phyloP scores from a whole-genome alignment of 1,140 invertebrate genomes.

The Rhopalosiphum padi region DNA sequence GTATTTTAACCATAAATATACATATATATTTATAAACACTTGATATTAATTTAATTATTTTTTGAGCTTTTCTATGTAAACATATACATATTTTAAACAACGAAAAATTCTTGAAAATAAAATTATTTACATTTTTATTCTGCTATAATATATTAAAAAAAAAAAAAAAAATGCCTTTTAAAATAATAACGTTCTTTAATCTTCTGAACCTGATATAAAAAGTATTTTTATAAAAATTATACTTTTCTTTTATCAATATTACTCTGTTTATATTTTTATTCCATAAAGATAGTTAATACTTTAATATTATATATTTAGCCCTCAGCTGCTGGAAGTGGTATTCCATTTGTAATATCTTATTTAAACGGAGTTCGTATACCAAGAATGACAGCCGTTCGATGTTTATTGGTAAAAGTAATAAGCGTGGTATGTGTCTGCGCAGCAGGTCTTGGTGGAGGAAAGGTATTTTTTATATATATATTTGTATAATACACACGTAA shows the following conservation, averaged over 20 bases:
- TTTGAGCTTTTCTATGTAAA: not conserved
- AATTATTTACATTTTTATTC: not conserved
- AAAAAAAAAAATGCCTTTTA: not conserved
- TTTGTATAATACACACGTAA: too few relatives aligned
- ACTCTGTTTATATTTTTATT: not conserved
- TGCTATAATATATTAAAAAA: not conserved
- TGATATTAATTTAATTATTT: not conserved
- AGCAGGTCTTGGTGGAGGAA: constrained; percentile 95
- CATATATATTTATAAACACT: not conserved
- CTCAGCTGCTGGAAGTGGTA: constrained; percentile 95
- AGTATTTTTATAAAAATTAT: not conserved
- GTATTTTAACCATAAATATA: not conserved
- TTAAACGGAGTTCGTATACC: constrained; percentile 97
- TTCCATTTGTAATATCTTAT: constrained; percentile 98
- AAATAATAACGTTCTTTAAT: not conserved
- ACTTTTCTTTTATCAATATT: not conserved
- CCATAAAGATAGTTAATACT: not conserved
- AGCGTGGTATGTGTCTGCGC: constrained; percentile 94
- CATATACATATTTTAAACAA: not conserved
- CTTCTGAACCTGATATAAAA: not conserved
- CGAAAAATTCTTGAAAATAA: not conserved
- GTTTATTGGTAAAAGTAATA: constrained; percentile 87
- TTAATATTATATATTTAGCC: constrained; percentile 69
- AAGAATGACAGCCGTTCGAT: constrained; percentile 90
- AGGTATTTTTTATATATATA: constrained; percentile 69